These are phyloP conservation scores for Pogonocichla stellata DNA, from an alignment of 2,113 vertebrate species.

Conservation along the genomic window DNA sequence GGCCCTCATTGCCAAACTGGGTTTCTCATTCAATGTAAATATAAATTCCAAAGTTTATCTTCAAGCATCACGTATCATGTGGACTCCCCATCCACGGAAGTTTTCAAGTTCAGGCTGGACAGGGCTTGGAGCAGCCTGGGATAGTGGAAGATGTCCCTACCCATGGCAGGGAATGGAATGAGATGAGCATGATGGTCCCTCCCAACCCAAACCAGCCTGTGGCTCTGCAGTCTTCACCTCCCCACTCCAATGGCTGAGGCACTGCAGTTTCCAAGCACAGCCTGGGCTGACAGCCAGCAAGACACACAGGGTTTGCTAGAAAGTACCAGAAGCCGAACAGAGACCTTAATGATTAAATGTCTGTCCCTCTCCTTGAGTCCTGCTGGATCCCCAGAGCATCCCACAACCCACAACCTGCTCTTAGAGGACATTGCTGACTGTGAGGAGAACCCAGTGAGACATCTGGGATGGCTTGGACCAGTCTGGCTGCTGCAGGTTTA, in stretches of 20 bases:
- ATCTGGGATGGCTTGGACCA: background rate
- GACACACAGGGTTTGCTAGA: background rate
- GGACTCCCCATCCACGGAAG: background rate
- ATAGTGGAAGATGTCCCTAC: background rate
- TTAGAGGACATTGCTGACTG: accelerated
- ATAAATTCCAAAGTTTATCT: background rate
- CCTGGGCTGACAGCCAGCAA: background rate
- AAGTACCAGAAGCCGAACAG: background rate
- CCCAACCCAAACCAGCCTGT: background rate
- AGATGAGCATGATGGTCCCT: background rate
- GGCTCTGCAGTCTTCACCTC: background rate
- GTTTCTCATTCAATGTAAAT: background rate
- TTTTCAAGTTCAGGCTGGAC: background rate
- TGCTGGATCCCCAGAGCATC: background rate
- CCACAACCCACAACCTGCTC: background rate
- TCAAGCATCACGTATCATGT: background rate
- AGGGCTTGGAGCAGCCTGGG: background rate
- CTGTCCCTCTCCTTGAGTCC: accelerated
- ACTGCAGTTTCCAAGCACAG: background rate
- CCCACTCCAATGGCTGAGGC: accelerated
- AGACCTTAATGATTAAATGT: background rate
- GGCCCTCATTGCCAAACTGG: background rate
- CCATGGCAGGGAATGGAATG: background rate
- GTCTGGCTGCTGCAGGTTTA: background rate
- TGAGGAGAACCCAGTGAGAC: accelerated